Evolutionary conservation across 2,888 invertebrate species (phyloP), one percentile per base, ranked within the genome.

Genomic region (Baccha elongata): DNA sequence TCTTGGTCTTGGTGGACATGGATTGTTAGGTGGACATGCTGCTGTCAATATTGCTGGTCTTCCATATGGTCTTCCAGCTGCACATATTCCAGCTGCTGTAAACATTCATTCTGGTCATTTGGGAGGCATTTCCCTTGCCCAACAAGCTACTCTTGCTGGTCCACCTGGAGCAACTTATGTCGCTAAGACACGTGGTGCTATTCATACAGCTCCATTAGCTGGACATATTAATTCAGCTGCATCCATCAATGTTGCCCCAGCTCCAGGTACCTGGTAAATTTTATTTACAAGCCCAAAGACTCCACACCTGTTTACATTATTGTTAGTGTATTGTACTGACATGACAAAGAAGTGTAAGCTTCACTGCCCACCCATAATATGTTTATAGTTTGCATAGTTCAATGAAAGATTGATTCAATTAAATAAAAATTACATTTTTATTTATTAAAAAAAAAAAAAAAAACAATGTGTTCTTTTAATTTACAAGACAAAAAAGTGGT

Each of bases 111-210:
- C 58, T 32, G 40, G 69, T 8, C 48, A 76, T 65, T 48, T 64
- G 44, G 62, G 62, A 35, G 80, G 65, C 7, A 60, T 75, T 40
- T 50, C 81, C 48, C 6, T 91, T 90, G 74, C 86, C 79, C 69
- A 90, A 87, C 13, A 90, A 90, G 21, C 91, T 87, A 42, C 88
- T 84, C 29, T 81, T 19, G 17, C 91, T 88, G 55, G 88, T 84
- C 87, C 90, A 88, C 88, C 85, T 80, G 87, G 87, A 64, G 88
- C 88, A n/a, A 87, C 86, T 52, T 89, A 89, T 42, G 89, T 89
- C 44, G 89, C 89, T 19, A 87, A 89, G 84, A 89, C 88, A 23
- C 89, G 89, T 60, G 89, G 89, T 37, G 88, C 89, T 42, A 78
- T 88, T 2, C 89, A 89, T 85, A 89, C 88, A 11, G 89, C 89